Base-by-base conservation (phyloP, 92 coral and sea anemone genomes). In the Epizoanthus rinbou region DNA sequence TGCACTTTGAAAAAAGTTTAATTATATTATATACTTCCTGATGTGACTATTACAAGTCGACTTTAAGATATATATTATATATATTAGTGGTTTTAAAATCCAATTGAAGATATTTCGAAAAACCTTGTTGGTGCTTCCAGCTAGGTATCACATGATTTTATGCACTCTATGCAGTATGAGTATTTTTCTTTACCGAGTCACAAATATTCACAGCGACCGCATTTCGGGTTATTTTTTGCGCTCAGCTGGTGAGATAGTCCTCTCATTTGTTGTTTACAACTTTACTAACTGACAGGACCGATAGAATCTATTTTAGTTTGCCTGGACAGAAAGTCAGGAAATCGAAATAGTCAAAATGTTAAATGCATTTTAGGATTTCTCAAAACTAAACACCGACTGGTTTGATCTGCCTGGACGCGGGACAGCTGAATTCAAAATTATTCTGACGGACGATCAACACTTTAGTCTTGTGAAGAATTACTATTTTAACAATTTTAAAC, bases 1-100 rank as follows among this genome's bases (percentile, higher is more conserved):
- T 60, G 69, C 15, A 78, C 59, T 78, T 78, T 31, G 21, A 59
- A 69, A 75, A 52, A 75, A 57, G 5, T 43, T 78, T 60, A 76
- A 76, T 76, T 19, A 19, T 39, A 19, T 62, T 47, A 13, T 71
- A 9, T 43, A 24, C 76, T 71, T 41, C 76, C 76, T 71, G 76
- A 71, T 71, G 76, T 22, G 39, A 7, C 54, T 59, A 57, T 62
- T 23, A 37, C 35, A 60, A 23, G 71, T 60, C 43, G 35, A n/a
- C 41, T 35, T 76, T 78, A 62, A 41, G 70, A 43, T 41, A 62
- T 11, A n/a, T 60, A 60, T 60, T 37, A 60, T 78, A 8, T 13
- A 41, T 60, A 78, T 60, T 41, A 78, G 57, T 65, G 53, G 33
- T 62, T 78, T 75, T 24, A 41, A 41, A 75, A 43, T 78, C 43